phyloP scores from a whole-genome alignment of 1,140 invertebrate species.

The Idris sp. region DNA sequence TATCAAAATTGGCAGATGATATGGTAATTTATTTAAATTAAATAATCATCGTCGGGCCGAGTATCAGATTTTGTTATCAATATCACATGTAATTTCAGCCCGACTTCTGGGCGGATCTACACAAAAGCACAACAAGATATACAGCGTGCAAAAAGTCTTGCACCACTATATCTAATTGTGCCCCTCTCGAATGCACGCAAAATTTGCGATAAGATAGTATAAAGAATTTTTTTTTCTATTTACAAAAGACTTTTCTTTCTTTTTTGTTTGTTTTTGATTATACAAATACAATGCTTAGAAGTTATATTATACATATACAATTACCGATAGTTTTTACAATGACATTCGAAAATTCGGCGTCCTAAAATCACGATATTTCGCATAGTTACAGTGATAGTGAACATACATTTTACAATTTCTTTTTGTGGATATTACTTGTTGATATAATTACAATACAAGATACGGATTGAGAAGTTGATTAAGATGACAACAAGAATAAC shows the following conservation, averaged over 20 bases:
- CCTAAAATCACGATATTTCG: slow-evolving; percentile 18
- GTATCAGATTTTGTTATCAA: too few species aligned
- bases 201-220: slow-evolving; percentile 33
- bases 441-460: slow-evolving; percentile 49
- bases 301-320: slow-evolving; percentile 31
- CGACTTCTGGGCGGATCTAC: slow-evolving; percentile 1
- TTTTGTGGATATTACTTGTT: slow-evolving; percentile 8
- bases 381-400: slow-evolving; percentile 18
- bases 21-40: too few species aligned
- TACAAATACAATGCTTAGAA: slow-evolving; percentile 8
- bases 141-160: too few species aligned
- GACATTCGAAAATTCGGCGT: slow-evolving; percentile 40
- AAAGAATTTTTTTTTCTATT: too few species aligned
- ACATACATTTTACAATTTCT: slow-evolving; percentile 31
- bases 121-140: too few species aligned
- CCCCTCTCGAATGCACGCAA: slow-evolving; percentile 30
- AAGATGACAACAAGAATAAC: slow-evolving; percentile 68
- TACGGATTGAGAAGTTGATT: slow-evolving; percentile 53
- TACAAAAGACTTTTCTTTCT: too few species aligned
- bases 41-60: too few species aligned
- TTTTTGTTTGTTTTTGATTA: too few species aligned
- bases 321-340: slow-evolving; percentile 31
- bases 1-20: too few species aligned
- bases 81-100: too few species aligned
- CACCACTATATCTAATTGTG: too few species aligned